Evolutionary conservation across 2,113 vertebrate genomes (phyloP).

Genomic region (Hippopotamus amphibius): DNA sequence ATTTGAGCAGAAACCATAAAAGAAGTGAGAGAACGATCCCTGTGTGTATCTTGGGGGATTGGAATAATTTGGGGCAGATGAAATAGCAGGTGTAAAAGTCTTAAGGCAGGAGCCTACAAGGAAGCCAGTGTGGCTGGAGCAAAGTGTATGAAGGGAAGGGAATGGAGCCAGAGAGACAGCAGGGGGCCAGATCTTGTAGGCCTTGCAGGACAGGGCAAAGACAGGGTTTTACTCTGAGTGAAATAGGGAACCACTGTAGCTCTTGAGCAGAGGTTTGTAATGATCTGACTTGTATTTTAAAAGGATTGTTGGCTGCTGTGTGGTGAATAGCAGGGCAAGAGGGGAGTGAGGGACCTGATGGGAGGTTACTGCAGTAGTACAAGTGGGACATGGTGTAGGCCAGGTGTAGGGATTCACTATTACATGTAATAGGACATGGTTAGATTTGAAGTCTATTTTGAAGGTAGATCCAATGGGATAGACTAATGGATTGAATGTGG

Average conservation of each 20-base stretch:
- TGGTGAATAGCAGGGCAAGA: neutral
- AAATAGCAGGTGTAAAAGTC: neutral
- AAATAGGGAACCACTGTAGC: neutral
- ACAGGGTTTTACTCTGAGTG: neutral
- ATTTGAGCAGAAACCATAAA: neutral
- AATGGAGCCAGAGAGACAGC: accelerated
- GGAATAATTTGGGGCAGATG: neutral
- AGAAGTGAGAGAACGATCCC: neutral
- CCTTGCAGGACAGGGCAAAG: neutral
- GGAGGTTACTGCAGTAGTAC: too few species aligned
- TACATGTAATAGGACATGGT: neutral
- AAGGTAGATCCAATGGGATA: neutral
- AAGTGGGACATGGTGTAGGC: too few species aligned
- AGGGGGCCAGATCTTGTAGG: neutral
- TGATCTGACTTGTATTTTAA: neutral
- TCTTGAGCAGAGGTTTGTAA: neutral
- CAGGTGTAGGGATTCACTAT: neutral
- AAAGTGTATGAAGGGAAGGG: too few species aligned
- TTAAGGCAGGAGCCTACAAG: neutral
- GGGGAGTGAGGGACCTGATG: accelerated
- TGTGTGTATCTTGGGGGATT: neutral
- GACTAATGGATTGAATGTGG: neutral
- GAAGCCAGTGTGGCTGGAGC: neutral
- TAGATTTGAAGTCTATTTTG: neutral
- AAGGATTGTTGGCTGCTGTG: neutral